phyloP scores from a whole-genome alignment of 1,140 invertebrate genomes.

The Campoletis sonorensis region DNA sequence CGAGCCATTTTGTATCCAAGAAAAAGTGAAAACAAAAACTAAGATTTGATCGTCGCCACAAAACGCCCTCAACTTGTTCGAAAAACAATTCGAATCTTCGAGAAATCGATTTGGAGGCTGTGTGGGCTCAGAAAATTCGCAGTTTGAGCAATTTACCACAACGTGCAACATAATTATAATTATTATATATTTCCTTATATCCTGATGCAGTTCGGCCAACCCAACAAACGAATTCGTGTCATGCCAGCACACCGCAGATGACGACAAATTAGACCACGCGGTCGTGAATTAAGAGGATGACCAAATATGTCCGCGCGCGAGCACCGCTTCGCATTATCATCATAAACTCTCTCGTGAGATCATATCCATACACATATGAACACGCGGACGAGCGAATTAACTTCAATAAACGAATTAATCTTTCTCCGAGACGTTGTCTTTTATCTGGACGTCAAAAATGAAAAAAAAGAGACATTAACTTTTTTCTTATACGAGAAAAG shows the following conservation, averaged over 20 bases:
- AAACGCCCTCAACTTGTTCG: no score
- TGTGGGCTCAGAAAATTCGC: not conserved
- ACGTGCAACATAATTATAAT: not conserved
- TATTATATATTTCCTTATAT: not conserved
- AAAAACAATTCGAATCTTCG: not conserved
- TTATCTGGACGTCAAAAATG: not conserved
- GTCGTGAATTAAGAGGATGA: slow-evolving; percentile 68
- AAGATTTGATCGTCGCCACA: no score
- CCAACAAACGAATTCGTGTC: slow-evolving; percentile 69
- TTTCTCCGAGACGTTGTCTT: slow-evolving; percentile 18
- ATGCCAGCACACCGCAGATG: slow-evolving; percentile 59
- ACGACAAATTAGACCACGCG: slow-evolving; percentile 61
- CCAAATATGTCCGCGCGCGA: slow-evolving; percentile 62
- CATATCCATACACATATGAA: slow-evolving; percentile 45
- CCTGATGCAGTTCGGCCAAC: slow-evolving; percentile 56
- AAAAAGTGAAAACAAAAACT: no score
- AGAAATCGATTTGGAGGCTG: not conserved
- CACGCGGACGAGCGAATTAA: slow-evolving; percentile 64
- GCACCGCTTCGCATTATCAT: slow-evolving; percentile 59
- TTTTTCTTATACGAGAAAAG: not conserved
- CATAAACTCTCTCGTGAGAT: slow-evolving; percentile 50
- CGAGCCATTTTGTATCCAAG: no score
- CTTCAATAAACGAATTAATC: slow-evolving; percentile 35
- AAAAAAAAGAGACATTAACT: not conserved
- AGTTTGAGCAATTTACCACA: not conserved